Conservation (phyloP, 2,797 vertebrate species). For the Loriculus beryllinus region DNA sequence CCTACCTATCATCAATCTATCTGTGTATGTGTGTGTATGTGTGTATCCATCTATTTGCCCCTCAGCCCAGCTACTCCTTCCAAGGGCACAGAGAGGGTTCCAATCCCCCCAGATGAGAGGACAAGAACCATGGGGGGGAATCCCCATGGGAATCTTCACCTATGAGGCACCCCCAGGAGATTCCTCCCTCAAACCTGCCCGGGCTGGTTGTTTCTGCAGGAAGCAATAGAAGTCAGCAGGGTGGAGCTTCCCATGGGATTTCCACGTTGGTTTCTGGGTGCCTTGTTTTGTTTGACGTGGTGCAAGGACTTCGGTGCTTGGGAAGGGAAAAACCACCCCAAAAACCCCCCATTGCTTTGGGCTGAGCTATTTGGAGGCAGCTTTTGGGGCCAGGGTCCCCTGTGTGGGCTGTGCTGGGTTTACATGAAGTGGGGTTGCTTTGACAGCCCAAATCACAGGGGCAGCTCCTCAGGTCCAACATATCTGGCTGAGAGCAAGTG, state of each 20-base stretch:
- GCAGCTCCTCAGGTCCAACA: not conserved
- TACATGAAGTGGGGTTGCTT: accelerated
- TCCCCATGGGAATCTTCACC: not conserved
- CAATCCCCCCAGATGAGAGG: too few relatives aligned
- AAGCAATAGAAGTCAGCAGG: not conserved
- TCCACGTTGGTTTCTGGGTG: not conserved
- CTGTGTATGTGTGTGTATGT: too few relatives aligned
- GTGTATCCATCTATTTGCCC: too few relatives aligned
- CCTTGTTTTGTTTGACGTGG: not conserved
- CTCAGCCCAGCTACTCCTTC: too few relatives aligned
- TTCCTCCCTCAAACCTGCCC: not conserved
- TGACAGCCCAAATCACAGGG: not conserved
- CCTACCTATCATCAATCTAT: too few relatives aligned
- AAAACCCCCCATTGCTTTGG: too few relatives aligned
- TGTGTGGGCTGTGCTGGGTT: accelerated
- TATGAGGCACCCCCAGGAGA: not conserved
- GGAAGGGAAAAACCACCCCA: not conserved
- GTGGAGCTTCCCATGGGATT: not conserved
- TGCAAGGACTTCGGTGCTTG: too few relatives aligned
- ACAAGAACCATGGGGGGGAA: not conserved
- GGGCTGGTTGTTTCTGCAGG: not conserved
- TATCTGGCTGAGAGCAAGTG: accelerated
- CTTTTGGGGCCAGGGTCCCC: not conserved
- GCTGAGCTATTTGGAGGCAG: not conserved
- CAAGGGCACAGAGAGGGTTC: too few relatives aligned